A percentile compares a stretch with the other conserved stretches of the same genome.
phyloP scores from a whole-genome alignment of 2,113 vertebrate genomes.

The Lethenteron camtschaticum region DNA sequence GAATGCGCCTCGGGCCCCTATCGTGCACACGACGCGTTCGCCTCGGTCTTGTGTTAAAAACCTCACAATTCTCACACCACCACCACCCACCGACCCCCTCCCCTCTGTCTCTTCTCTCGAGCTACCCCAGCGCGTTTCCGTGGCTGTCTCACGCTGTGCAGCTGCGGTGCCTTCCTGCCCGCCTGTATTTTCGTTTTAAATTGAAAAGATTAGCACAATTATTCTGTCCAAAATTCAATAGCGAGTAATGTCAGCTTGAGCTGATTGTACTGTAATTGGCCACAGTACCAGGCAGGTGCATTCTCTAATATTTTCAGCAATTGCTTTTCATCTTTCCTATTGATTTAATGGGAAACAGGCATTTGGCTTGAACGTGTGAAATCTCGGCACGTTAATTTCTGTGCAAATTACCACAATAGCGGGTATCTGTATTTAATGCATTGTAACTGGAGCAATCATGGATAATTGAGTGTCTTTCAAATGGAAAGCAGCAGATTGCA shows the following conservation, averaged over 20 bases:
- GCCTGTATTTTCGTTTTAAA: constrained; percentile 1
- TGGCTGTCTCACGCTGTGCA: neutral
- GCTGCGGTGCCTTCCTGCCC: constrained; percentile 3
- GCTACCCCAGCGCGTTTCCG: no score
- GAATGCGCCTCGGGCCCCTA: no score
- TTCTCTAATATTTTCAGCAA: constrained; percentile 99
- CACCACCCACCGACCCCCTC: no score
- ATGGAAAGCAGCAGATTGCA: constrained; percentile 99
- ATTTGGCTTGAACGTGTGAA: constrained; percentile 99
- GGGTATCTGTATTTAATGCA: constrained; percentile 99
- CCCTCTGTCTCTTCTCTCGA: no score
- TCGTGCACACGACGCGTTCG: no score
- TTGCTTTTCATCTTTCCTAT: constrained; percentile 91
- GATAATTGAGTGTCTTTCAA: constrained; percentile 99
- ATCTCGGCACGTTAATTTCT: constrained; percentile 99
- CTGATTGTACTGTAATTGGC: constrained; percentile 99
- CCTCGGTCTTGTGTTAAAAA: no score
- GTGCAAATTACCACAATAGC: constrained; percentile 99
- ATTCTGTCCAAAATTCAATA: constrained; percentile 99
- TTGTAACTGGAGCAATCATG: constrained; percentile 99
- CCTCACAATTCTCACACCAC: no score
- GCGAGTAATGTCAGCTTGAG: constrained; percentile 99
- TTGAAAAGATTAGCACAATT: constrained; percentile 28
- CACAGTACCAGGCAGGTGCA: constrained; percentile 99
- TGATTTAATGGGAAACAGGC: constrained; percentile 99